Conservation (phyloP, 2,113 vertebrate species). For the Eulemur rufifrons region DNA sequence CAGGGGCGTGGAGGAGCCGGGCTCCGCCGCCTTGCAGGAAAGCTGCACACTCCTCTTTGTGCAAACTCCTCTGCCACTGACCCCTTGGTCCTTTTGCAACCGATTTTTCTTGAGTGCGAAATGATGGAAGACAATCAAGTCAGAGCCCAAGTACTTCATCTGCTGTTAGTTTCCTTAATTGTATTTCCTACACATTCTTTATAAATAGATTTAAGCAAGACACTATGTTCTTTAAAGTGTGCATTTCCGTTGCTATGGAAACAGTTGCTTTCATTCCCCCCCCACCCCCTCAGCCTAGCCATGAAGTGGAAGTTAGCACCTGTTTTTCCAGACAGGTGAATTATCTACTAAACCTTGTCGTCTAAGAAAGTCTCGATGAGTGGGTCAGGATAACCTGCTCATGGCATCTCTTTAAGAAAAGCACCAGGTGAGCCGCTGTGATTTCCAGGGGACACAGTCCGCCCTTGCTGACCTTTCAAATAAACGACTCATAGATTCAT, state of each 20-base stretch:
- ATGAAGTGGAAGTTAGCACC: constrained; percentile 65
- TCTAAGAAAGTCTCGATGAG: neutral
- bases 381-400: neutral
- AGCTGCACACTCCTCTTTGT: neutral
- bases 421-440: neutral
- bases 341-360: constrained; percentile 14
- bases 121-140: constrained; percentile 74
- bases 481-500: neutral
- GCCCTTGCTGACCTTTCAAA: neutral
- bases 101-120: constrained; percentile 54
- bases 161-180: constrained; percentile 81
- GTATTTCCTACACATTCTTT: constrained; percentile 84
- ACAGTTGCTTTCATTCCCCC: constrained; percentile 56
- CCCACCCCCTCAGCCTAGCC: constrained; percentile 58
- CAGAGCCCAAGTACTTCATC: constrained; percentile 77
- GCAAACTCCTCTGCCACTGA: neutral
- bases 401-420: neutral
- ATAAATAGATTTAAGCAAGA: constrained; percentile 85
- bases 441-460: neutral
- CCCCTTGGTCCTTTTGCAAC: neutral
- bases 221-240: constrained; percentile 84
- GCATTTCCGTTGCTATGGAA: constrained; percentile 84
- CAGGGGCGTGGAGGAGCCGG: rapidly evolving
- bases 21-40: neutral
- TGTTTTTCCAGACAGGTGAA: constrained; percentile 56